Percentiles rank a stretch among this genome's conserved stretches.
phyloP scores from a whole-genome alignment of 2,113 vertebrate genomes.

The Cervus canadensis region DNA sequence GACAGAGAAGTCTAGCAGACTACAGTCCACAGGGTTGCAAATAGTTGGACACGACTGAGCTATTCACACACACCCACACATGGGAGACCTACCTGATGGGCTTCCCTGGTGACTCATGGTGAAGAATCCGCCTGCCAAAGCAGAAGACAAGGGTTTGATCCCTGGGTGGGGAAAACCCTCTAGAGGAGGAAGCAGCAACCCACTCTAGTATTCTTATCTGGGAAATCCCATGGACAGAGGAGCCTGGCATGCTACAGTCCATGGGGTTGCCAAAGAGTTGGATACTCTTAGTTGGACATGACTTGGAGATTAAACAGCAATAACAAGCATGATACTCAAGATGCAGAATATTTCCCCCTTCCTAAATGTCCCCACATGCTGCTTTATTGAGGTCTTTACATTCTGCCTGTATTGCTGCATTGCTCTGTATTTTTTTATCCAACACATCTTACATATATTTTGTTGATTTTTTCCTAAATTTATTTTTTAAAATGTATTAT shows the following conservation, averaged over 20 bases:
- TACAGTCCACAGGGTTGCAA: neutral
- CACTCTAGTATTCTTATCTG: neutral
- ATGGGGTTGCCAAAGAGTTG: neutral
- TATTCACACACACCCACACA: neutral
- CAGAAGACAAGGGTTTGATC: neutral
- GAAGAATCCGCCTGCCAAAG: neutral
- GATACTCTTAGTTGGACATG: neutral
- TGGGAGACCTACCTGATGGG: neutral
- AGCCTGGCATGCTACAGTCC: neutral
- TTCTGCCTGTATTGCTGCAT: neutral
- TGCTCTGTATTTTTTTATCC: neutral
- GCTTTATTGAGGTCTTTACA: neutral
- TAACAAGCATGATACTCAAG: neutral
- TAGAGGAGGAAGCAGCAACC: neutral
- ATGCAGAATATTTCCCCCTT: neutral
- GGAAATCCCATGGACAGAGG: neutral
- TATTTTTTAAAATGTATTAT: neutral
- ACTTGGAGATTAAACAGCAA: neutral
- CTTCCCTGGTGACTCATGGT: neutral
- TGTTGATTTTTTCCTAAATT: neutral
- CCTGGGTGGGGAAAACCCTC: neutral
- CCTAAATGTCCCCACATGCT: no score
- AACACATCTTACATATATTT: neutral
- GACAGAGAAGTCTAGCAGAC: fast-evolving
- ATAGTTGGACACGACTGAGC: neutral